Base-by-base conservation (phyloP, 2,797 vertebrate species). In the Smutsia temminckii region DNA sequence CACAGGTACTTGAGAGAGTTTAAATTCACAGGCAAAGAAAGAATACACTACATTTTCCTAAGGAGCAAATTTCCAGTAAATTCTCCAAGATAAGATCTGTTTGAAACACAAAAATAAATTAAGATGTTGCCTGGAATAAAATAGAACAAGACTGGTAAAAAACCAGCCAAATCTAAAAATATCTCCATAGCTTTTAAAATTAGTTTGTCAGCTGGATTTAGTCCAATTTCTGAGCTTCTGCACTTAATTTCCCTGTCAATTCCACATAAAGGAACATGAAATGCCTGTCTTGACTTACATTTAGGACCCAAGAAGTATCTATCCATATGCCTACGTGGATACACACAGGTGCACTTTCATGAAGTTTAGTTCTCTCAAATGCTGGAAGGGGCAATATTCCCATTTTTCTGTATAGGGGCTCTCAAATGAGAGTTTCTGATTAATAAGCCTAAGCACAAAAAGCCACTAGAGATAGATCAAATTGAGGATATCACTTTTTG, bases 61-160 rank as follows among this genome's bases (percentile, higher is more conserved):
- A 77, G 92, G 72, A 93, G 89, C 37, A 88, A 42, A 94, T 77
- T 34, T 85, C 72, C 64, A 83, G 69, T 90, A 92, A 83, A 72
- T 4, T 84, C 63, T 94, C 69, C 51, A 85, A 91, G 90, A 79
- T 61, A 79, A 94, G 21, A 78, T 86, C 84, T 91, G 72, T 92
- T 95, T 92, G 80, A 96, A 94, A 77, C 51, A 96, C 59, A 95
- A 97, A 97, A 97, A 95, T 85, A 94, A 96, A 16, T 61, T 95
- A 85, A 94, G 89, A 84, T 84, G 74, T 89, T 34, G 75, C 49
- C 59, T 90, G 49, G 91, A 92, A 96, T 87, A 93, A 96, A 96
- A 84, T 95, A 86, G 40, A 94, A 90, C 40, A 85, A 92, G 81
- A 93, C 12, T 92, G 61, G 91, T 78, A 72, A 92, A 85, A 84